A percentile compares a stretch with the other conserved stretches of the same genome.
These are phyloP conservation scores for Papilio polyxenes DNA, from an alignment of 1,140 invertebrate species.

Conservation along the genomic window DNA sequence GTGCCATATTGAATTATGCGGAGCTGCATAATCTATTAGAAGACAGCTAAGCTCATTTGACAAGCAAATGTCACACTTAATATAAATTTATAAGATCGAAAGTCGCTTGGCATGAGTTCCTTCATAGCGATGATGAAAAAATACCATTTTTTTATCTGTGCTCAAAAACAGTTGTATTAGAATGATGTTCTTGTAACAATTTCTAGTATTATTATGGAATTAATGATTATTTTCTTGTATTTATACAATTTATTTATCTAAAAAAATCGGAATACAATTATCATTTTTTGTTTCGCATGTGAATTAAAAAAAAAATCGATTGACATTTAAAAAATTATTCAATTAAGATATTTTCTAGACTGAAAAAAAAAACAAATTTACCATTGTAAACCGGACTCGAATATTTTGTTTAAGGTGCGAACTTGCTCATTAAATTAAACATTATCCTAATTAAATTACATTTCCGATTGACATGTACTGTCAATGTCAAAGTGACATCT, in stretches of 20 bases:
- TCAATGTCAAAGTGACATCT: not conserved
- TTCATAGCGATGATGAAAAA: conserved; percentile 10
- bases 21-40: conserved; percentile 87
- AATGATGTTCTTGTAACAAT: not conserved
- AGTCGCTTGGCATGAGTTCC: not conserved
- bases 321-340: not conserved
- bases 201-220: not conserved
- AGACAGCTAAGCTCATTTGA: conserved; percentile 72
- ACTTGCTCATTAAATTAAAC: not conserved
- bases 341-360: not conserved
- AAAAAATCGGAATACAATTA: not conserved
- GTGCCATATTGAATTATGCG: conserved; percentile 93
- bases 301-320: not conserved
- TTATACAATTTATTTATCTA: not conserved
- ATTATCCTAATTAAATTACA: not conserved
- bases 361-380: not conserved
- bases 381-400: not conserved
- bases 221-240: not conserved
- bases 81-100: not conserved
- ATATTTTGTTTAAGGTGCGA: conserved; percentile 3
- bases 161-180: conserved; percentile 25
- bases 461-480: not conserved
- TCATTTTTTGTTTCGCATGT: not conserved
- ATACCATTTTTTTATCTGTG: conserved; percentile 35
- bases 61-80: conserved; percentile 11